Evolutionary conservation across 2,888 invertebrate genomes (phyloP).

Genomic region (Tinea semifulvella): DNA sequence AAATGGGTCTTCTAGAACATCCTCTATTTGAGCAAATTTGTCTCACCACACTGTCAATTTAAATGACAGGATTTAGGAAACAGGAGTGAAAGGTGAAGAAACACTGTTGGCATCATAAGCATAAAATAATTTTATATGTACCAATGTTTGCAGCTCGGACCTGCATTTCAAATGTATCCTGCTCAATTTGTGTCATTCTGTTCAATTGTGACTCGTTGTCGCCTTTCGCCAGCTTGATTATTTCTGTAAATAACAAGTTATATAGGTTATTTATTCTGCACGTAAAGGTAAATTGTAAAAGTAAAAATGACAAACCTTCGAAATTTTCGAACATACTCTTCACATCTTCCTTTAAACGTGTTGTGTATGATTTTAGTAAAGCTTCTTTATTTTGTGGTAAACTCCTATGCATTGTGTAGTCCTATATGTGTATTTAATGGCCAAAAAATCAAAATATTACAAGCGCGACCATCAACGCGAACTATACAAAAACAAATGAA

Average conservation of each 20-base stretch:
- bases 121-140: conserved; percentile 30
- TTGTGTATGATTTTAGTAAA: conserved; percentile 92
- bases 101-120: too few relatives aligned
- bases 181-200: conserved; percentile 91
- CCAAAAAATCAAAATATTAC: neutral
- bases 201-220: conserved; percentile 92
- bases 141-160: conserved; percentile 94
- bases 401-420: conserved; percentile 61
- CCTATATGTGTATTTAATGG: neutral
- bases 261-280: neutral
- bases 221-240: conserved; percentile 86
- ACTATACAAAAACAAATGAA: neutral
- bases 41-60: too few relatives aligned
- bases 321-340: conserved; percentile 98
- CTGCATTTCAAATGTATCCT: conserved; percentile 97
- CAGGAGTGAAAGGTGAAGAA: too few relatives aligned
- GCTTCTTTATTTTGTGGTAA: conserved; percentile 95
- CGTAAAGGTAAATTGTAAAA: neutral
- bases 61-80: too few relatives aligned
- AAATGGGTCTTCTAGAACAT: too few relatives aligned
- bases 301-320: conserved; percentile 68
- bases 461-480: neutral
- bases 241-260: conserved; percentile 69
- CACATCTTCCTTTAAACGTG: conserved; percentile 93
- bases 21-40: too few relatives aligned